Evolutionary conservation across 2,888 invertebrate genomes (phyloP), one percentile per base, ranked within the genome.

Genomic region (Bhutanitis thaidina): DNA sequence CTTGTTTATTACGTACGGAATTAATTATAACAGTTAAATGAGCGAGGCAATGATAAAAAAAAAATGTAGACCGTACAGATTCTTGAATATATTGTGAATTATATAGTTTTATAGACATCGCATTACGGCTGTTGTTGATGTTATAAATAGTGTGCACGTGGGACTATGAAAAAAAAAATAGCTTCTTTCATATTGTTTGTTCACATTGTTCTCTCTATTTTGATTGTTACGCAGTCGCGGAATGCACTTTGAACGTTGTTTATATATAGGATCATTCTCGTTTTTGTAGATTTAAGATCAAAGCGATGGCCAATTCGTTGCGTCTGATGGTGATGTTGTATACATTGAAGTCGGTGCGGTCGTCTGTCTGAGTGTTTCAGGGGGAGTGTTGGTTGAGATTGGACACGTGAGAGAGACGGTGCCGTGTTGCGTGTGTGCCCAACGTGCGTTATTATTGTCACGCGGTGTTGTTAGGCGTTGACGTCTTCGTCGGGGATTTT

Each of bases 1-100:
- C 67, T 71, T 73, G 80, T 84, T 82, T 80, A 82, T 77, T 72
- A 74, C 74, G 64, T 65, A 59, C 71, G 65, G 76, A 75, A 81
- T 82, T 80, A 82, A 85, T 85, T 85, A 84, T 74, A 74, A 77
- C 78, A 71, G 77, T 83, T 80, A 82, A 81, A 82, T 79, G 77
- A 77, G 73, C 77, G 76, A 69, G 47, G 67, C 62, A 64, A 72
- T 74, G 74, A 77, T 80, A 62, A 83, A 80, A 80, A 81, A 74
- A 43, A 49, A 1, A 52, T 75, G 74, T 80, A 64, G 74, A 77
- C 71, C 71, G 77, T 67, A 71, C 73, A 64, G 73, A 64, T 73
- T 77, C 69, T 69, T 68, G 69, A 70, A 61, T 5, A 20, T 58
- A 59, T 58, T 58, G 30, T 51, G 39, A 49, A 55, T 57, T 57